Conservation (phyloP, 2,113 vertebrate genomes). For the Henicopernis longicauda region DNA sequence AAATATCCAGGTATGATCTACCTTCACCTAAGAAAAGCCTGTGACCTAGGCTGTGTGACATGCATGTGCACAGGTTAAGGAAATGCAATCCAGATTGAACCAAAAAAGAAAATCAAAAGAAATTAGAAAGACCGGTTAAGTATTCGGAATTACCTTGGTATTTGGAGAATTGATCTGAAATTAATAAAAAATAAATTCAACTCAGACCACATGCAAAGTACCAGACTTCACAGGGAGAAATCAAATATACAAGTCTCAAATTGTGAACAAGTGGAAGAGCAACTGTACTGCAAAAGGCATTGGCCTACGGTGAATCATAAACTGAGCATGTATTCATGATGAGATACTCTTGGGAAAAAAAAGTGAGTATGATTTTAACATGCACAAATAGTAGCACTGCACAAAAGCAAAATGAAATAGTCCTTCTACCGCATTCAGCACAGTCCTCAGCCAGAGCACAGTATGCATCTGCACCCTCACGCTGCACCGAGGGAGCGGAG, state of each 20-base stretch:
- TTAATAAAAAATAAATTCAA: neutral
- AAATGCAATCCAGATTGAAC: neutral
- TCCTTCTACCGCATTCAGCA: neutral
- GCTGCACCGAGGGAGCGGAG: too few relatives aligned
- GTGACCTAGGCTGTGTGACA: neutral
- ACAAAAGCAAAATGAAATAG: neutral
- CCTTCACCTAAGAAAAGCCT: neutral
- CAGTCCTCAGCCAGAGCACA: neutral
- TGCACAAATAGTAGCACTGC: neutral
- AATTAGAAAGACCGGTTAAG: neutral
- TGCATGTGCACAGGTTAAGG: accelerated
- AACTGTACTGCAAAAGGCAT: neutral
- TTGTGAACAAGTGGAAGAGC: neutral
- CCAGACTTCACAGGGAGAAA: neutral
- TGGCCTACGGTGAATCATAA: neutral
- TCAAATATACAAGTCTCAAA: neutral
- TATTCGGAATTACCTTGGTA: neutral
- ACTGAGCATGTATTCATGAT: neutral
- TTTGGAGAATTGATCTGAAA: neutral
- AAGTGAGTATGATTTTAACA: neutral
- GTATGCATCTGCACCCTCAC: too few relatives aligned
- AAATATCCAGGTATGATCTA: neutral
- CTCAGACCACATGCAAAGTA: neutral
- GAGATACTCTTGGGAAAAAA: neutral
- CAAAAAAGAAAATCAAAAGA: neutral